These are phyloP conservation scores for Cardiocondyla obscurior DNA, from an alignment of 1,140 invertebrate genomes.

Conservation along the genomic window DNA sequence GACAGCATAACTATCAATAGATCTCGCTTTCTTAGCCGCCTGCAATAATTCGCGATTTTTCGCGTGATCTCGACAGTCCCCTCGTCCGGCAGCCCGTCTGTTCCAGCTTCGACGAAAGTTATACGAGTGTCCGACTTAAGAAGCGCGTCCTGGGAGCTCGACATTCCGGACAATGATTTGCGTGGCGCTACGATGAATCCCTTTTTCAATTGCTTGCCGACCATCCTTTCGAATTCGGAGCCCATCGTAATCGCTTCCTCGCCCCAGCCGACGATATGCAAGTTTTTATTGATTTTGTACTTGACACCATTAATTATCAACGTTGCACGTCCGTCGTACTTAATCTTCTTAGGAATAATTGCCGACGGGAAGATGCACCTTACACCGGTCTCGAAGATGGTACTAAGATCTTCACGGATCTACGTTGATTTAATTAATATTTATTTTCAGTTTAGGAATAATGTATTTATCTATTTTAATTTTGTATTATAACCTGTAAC, in stretches of 20 bases:
- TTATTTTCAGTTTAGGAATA: background rate
- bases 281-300: slow-evolving; percentile 73
- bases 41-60: slow-evolving; percentile 69
- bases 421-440: slow-evolving; percentile 25
- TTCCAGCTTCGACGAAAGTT: slow-evolving; percentile 66
- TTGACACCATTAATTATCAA: slow-evolving; percentile 62
- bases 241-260: slow-evolving; percentile 66
- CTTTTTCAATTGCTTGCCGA: slow-evolving; percentile 70
- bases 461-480: background rate
- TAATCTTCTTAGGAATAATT: slow-evolving; percentile 69
- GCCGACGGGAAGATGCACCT: slow-evolving; percentile 64
- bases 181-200: slow-evolving; percentile 72
- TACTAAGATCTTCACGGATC: slow-evolving; percentile 70
- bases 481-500: slow-evolving; percentile 58
- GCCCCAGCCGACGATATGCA: slow-evolving; percentile 75
- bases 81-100: slow-evolving; percentile 61
- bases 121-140: slow-evolving; percentile 69
- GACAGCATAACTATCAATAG: slow-evolving; percentile 73
- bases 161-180: slow-evolving; percentile 69
- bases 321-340: slow-evolving; percentile 63
- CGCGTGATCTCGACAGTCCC: slow-evolving; percentile 54
- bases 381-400: slow-evolving; percentile 66
- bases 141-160: slow-evolving; percentile 66
- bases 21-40: slow-evolving; percentile 70
- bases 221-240: slow-evolving; percentile 69